Base-by-base conservation (phyloP, 2,113 vertebrate species). In the Cavia aperea region DNA sequence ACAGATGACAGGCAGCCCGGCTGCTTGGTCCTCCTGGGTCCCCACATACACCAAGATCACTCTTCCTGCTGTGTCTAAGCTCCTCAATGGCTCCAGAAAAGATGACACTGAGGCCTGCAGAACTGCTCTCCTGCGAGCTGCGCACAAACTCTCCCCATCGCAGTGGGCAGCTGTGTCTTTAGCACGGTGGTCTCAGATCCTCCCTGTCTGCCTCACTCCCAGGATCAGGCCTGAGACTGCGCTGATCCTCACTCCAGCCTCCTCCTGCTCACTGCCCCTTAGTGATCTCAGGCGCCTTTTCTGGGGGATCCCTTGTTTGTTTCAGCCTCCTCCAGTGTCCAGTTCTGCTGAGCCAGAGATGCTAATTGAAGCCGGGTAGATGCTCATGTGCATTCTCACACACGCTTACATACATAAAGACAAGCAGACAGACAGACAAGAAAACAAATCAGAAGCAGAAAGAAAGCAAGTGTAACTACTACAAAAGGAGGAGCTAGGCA, bases 1-100 rank as follows among this genome's bases (percentile, higher is more conserved):
- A 12, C 1, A 43, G 56, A 24, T 9, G 23, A 46, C 12, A 8
- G 58, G 29, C 8, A 63, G 23, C 39, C 10, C 18, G 21, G 24
- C 4, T 9, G 16, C 54, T 12, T 7, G 0, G 14, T 11, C 51
- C 9, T 14, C 10, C 0, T 43, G 9, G 12, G 21, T 3, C 8
- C 56, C 43, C 4, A 0, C 31, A 18, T 33, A 5, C 36, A 19
- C 21, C 8, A 43, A 13, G 1, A 21, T 23, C 7, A 23, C 24
- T 4, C 60, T 56, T 49, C 49, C 39, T 11, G 19, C 39, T 12
- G 19, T 11, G 29, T 31, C 18, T 24, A 24, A 58, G 12, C 36
- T 49, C n/a, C 18, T n/a, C 39, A 14, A 23, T 15, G 39, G 56
- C 21, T 29, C 16, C 18, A 21, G 26, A 21, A 14, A 33, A 66